These are phyloP conservation scores for Axea sp. DNA, from an alignment of 2,888 invertebrate genomes.

Conservation along the genomic window DNA sequence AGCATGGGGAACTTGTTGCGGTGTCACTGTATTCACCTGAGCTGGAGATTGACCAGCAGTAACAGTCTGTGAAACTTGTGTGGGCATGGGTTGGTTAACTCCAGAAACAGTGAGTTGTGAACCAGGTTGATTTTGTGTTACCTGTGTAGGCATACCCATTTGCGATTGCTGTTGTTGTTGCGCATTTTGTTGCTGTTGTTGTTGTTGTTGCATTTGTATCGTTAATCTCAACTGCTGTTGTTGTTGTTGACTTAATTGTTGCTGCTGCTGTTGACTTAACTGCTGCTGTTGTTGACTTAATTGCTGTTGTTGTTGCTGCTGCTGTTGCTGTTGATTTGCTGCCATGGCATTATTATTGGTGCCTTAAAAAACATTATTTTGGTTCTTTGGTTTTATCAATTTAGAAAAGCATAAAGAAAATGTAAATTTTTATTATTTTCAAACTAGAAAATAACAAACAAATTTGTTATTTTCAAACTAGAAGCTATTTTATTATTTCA, in stretches of 20 bases:
- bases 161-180: constrained; percentile 75
- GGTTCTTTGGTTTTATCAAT: no score
- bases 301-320: constrained; percentile 25
- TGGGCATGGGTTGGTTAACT: constrained; percentile 73
- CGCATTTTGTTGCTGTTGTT: constrained; percentile 69
- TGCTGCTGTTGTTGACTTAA: constrained; percentile 12
- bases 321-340: constrained; percentile 77
- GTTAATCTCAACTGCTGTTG: constrained; percentile 60
- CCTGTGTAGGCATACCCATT: constrained; percentile 75
- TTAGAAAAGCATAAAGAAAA: no score
- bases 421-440: no score
- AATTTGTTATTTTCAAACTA: no score
- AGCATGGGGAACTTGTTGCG: constrained; percentile 70
- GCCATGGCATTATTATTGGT: constrained; percentile 72
- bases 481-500: no score
- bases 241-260: constrained; percentile 61
- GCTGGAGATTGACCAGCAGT: constrained; percentile 72
- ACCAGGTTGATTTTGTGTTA: constrained; percentile 69
- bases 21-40: constrained; percentile 69
- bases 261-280: constrained; percentile 64
- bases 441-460: no score
- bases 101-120: constrained; percentile 73
- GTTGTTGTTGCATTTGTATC: constrained; percentile 72
- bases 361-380: no score
- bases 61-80: constrained; percentile 75